Conservation (phyloP, 1,140 invertebrate genomes). For the Anastatus disparis region DNA sequence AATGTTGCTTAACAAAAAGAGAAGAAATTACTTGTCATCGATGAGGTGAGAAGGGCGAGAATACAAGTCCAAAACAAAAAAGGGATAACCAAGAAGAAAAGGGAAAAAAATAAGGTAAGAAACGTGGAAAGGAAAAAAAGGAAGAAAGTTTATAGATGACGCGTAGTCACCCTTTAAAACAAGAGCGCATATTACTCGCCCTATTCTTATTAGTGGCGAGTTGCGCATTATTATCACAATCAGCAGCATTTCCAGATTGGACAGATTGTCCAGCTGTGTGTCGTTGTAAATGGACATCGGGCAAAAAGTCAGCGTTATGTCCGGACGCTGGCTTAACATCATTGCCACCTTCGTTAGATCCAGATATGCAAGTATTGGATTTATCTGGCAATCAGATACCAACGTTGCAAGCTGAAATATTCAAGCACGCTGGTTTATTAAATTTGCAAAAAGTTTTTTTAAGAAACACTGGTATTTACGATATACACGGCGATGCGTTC, state of each 20-base stretch:
- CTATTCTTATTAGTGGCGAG: slow-evolving; percentile 50
- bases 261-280: slow-evolving; percentile 84
- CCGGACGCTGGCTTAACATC: slow-evolving; percentile 79
- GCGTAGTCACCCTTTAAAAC: slow-evolving; percentile 52
- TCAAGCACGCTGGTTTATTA: slow-evolving; percentile 80
- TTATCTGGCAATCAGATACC: slow-evolving; percentile 83
- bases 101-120: too few species aligned
- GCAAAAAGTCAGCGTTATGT: slow-evolving; percentile 88
- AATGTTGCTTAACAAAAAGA: too few species aligned
- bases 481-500: slow-evolving; percentile 85
- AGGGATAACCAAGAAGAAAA: too few species aligned
- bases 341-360: slow-evolving; percentile 78
- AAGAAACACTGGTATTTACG: slow-evolving; percentile 76
- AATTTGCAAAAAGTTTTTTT: slow-evolving; percentile 87
- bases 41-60: too few species aligned
- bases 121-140: too few species aligned
- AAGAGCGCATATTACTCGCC: slow-evolving; percentile 57
- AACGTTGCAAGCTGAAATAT: slow-evolving; percentile 81
- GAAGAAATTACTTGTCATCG: too few species aligned
- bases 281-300: slow-evolving; percentile 88
- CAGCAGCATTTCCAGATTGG: slow-evolving; percentile 77
- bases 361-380: slow-evolving; percentile 88
- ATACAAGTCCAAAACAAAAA: too few species aligned
- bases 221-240: slow-evolving; percentile 49
- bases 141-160: too few species aligned